Evolutionary conservation across 1,140 invertebrate genomes (phyloP).

Genomic region (Ruditapes philippinarum): DNA sequence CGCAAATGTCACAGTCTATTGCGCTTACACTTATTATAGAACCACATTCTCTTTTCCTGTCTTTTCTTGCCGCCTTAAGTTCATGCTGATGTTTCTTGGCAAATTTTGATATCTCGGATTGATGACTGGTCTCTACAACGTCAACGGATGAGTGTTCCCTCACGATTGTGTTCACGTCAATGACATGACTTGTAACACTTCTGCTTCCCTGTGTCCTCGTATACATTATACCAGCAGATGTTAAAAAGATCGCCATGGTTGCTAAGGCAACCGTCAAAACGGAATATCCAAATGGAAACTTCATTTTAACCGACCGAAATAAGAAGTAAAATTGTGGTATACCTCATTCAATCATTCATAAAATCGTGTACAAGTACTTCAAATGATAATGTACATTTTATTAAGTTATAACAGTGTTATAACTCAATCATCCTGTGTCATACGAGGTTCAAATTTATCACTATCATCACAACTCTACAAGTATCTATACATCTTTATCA

Average conservation of each 20-base stretch:
- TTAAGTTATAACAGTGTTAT: too few relatives aligned
- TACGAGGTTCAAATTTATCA: too few relatives aligned
- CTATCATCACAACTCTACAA: too few relatives aligned
- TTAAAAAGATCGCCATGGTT: not conserved
- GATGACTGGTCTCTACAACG: not conserved
- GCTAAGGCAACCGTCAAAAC: not conserved
- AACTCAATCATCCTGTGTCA: too few relatives aligned
- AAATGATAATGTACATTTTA: too few relatives aligned
- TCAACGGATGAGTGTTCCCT: not conserved
- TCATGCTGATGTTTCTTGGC: conserved; percentile 9
- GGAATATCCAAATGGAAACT: not conserved
- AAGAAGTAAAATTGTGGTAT: too few relatives aligned
- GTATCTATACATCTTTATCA: too few relatives aligned
- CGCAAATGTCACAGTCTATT: conserved; percentile 75
- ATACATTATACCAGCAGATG: not conserved
- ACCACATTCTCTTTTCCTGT: conserved; percentile 56
- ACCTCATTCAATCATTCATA: too few relatives aligned
- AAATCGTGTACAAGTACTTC: too few relatives aligned
- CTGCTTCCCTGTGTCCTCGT: not conserved
- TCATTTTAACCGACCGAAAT: not conserved
- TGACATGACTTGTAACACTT: not conserved
- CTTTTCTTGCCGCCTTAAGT: not conserved
- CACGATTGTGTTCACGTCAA: not conserved
- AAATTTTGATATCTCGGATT: not conserved
- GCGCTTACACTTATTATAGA: conserved; percentile 39